phyloP scores from a whole-genome alignment of 2,113 vertebrate species.

The Toxotes chatareus region DNA sequence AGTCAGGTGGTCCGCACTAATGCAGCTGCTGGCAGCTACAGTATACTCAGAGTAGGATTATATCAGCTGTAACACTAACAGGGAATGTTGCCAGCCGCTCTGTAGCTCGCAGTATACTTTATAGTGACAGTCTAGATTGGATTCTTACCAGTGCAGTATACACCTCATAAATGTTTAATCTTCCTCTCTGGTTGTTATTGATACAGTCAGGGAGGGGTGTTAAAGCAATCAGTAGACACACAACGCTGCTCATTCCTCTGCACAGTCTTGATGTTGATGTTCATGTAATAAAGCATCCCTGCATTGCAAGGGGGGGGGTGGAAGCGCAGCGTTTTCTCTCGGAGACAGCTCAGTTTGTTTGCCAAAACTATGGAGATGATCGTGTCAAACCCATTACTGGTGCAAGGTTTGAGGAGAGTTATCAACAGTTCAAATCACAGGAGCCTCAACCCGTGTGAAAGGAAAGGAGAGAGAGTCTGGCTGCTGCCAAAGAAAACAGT shows the following conservation, averaged over 20 bases:
- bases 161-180: slow-evolving; percentile 84
- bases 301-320: background rate
- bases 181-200: slow-evolving; percentile 75
- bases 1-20: slow-evolving; percentile 64
- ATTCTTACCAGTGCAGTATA: slow-evolving; percentile 70
- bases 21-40: slow-evolving; percentile 69
- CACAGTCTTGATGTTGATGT: slow-evolving; percentile 39
- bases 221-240: slow-evolving; percentile 68
- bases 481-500: slow-evolving; percentile 21
- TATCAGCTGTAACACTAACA: slow-evolving; percentile 73
- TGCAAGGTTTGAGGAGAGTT: slow-evolving; percentile 37
- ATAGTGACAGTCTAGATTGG: slow-evolving; percentile 80
- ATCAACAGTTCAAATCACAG: slow-evolving; percentile 56
- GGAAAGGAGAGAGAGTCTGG: slow-evolving; percentile 7
- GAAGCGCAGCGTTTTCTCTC: slow-evolving; percentile 14
- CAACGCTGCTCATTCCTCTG: slow-evolving; percentile 40
- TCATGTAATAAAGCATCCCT: slow-evolving; percentile 47
- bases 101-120: slow-evolving; percentile 70
- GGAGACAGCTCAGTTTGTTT: slow-evolving; percentile 18
- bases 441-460: slow-evolving; percentile 7
- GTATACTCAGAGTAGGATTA: slow-evolving; percentile 64
- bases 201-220: slow-evolving; percentile 73
- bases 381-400: slow-evolving; percentile 13
- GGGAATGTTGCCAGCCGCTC: slow-evolving; percentile 73
- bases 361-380: slow-evolving; percentile 45